phyloP scores from a whole-genome alignment of 2,888 invertebrate species.

The Drosophila quasianomalipes region DNA sequence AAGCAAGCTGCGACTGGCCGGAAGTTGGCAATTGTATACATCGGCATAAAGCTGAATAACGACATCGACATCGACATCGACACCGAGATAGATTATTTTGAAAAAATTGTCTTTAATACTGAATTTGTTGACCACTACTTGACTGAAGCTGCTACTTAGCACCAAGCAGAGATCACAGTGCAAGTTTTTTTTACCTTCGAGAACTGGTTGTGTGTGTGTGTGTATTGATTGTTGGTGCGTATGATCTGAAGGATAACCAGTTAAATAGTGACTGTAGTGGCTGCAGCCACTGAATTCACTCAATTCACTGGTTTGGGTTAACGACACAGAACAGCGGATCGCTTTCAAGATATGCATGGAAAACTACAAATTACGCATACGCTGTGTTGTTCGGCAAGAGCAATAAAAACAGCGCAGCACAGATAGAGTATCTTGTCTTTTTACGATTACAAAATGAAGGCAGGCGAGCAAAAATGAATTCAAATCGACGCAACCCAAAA shows the following conservation, averaged over 20 bases:
- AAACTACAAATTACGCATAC: slow-evolving; percentile 79
- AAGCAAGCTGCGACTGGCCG: slow-evolving; percentile 11
- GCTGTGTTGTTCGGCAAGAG: slow-evolving; percentile 52
- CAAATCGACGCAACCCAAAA: slow-evolving; percentile 44
- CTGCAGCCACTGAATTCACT: slow-evolving; percentile 30
- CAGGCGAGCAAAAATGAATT: slow-evolving; percentile 36
- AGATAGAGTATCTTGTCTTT: slow-evolving; percentile 63
- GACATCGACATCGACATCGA: slow-evolving; percentile 21
- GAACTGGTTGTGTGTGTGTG: slow-evolving; percentile 23
- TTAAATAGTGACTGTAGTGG: slow-evolving; percentile 21
- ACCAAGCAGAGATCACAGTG: slow-evolving; percentile 22
- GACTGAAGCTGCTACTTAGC: slow-evolving; percentile 7
- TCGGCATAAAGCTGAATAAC: not conserved
- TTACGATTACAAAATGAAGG: slow-evolving; percentile 57
- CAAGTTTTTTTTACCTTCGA: slow-evolving; percentile 44
- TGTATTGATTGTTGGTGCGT: slow-evolving; percentile 19
- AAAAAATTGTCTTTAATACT: slow-evolving; percentile 9
- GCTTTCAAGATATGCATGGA: slow-evolving; percentile 71
- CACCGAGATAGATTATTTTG: slow-evolving; percentile 22
- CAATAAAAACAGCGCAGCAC: slow-evolving; percentile 16
- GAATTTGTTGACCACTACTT: slow-evolving; percentile 25
- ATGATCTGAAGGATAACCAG: slow-evolving; percentile 54
- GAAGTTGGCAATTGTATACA: slow-evolving; percentile 18
- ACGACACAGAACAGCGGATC: slow-evolving; percentile 56
- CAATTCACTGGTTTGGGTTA: slow-evolving; percentile 41